Base-by-base conservation (phyloP, 2,113 vertebrate genomes). In the Scatophagus argus region DNA sequence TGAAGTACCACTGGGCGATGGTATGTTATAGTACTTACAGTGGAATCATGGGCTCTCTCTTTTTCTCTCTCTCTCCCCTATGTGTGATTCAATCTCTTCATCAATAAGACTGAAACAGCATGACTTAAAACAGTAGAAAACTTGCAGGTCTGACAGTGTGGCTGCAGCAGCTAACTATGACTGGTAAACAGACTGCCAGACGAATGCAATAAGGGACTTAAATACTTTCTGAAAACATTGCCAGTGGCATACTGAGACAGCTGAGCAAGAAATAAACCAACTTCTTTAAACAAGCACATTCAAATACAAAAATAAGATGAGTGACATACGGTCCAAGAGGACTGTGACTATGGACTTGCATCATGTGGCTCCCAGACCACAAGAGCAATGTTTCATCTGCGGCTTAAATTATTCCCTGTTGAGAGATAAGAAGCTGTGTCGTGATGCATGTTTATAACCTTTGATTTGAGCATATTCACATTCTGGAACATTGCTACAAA, bases 361-460 rank as follows among this genome's bases (percentile, higher is more conserved):
- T 92, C 88, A 89, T 81, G 76, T 81, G 68, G 62, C 64, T 77
- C 43, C 77, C 41, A 77, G 78, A 74, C 82, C 70, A 63, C 54
- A 46, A 69, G 56, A 81, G 61, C 65, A 46, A 59, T 78, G 84
- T 85, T 90, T 86, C 65, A 86, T 88, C 78, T 83, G 16, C 62
- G 62, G 81, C 64, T 80, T 77, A 64, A 80, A 60, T 65, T 51
- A 41, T 77, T 82, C 83, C 79, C 79, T 21, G 69, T 67, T 16
- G 68, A 60, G 64, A 78, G 82, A 85, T 88, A 81, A 86, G 84
- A 66, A 82, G 67, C 79, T 34, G 36, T 72, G 74, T 87, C 85
- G 68, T 79, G 84, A 80, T 82, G 83, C 77, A 87, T 91, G 80
- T 87, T 89, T 83, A 81, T 81, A 88, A 93, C 88, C 88, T 92